Evolutionary conservation across 2,113 vertebrate genomes (phyloP), one percentile per base, ranked within the genome.

Genomic region (Zapornia atra): DNA sequence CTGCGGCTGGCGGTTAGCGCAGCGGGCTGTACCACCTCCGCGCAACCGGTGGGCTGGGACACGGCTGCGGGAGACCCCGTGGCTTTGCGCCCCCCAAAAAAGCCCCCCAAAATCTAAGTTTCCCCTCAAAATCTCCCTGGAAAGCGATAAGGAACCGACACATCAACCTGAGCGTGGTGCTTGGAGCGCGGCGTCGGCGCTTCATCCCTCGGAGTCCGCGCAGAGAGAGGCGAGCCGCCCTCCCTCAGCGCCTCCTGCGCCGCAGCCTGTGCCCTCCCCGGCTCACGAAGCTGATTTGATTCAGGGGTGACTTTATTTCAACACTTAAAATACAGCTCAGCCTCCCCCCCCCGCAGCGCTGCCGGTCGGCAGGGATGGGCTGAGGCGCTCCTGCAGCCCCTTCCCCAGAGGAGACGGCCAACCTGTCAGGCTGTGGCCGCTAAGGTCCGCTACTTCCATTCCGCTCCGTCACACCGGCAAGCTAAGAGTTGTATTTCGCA

Each of bases 321-420:
- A n/a, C 40, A 9, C 64, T 20, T 24, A 16, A 33, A 57, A 34
- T 1, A 6, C 3, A 3, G 5, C 12, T 17, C 18, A 11, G 8
- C 9, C 36, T 50, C n/a, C n/a, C 46, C 5, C 20, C 51, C 17
- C 21, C 42, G 42, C 38, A 42, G 42, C 42, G 42, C 42, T 42
- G 42, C 42, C 42, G 42, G 15, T 42, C 10, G 42, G 26, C 28
- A 28, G 56, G 31, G 60, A 5, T 28, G 60, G 13, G 20, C 15
- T 29, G 40, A 61, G 42, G 28, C 46, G 12, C 11, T 21, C 44
- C 34, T 21, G 38, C 24, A 38, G n/a, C n/a, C 21, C 44, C 6
- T 17, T 5, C n/a, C 28, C 26, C 17, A 1, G 34, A 5, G 25
- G 24, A 69, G 11, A 31, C 36, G 5, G 26, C 7, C 8, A 54